These are phyloP conservation scores for Calyptomena viridis DNA, from an alignment of 2,113 vertebrate genomes.

Conservation along the genomic window DNA sequence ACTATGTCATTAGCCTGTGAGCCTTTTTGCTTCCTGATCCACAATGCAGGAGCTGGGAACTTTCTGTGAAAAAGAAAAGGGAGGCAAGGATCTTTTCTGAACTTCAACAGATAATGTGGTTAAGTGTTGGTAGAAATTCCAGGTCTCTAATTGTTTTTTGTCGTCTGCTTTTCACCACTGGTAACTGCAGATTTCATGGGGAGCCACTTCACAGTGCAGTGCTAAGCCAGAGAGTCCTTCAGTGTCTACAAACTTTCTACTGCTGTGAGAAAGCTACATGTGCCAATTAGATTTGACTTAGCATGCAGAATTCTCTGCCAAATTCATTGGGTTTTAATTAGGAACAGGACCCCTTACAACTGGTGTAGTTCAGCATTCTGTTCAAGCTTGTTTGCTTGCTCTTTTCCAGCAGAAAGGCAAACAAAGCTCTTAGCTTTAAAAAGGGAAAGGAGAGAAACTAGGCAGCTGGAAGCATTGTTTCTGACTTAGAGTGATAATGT, in stretches of 20 bases:
- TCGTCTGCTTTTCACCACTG: background rate
- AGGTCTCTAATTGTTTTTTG: background rate
- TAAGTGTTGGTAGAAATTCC: background rate
- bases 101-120: background rate
- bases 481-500: background rate
- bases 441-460: background rate
- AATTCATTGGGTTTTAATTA: background rate
- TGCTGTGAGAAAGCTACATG: background rate
- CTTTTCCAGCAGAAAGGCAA: background rate
- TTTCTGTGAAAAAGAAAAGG: background rate
- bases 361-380: background rate
- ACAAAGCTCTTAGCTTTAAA: background rate
- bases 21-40: background rate
- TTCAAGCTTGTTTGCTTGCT: background rate
- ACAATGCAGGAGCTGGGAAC: background rate
- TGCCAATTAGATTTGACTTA: background rate
- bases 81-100: background rate
- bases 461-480: background rate
- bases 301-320: background rate
- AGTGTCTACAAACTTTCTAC: background rate
- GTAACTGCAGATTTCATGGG: background rate
- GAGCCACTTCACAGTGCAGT: background rate
- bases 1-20: background rate
- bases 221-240: background rate
- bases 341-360: background rate